phyloP scores from a whole-genome alignment of 2,888 invertebrate genomes.

The Heliothis peltigera region DNA sequence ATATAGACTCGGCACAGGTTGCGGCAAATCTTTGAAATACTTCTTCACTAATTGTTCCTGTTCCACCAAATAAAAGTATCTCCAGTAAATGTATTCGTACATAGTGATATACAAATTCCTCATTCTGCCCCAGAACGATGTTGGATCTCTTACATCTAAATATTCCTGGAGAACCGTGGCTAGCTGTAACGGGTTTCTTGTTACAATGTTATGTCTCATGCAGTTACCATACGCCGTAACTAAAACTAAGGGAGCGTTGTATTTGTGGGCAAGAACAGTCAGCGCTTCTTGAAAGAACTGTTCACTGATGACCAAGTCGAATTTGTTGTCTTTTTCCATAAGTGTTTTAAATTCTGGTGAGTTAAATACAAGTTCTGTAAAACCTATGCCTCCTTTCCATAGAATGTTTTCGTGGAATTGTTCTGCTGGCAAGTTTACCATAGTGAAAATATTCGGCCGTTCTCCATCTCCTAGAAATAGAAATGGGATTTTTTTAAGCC shows the following conservation, averaged over 20 bases:
- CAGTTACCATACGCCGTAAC: constrained; percentile 84
- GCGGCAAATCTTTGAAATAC: constrained; percentile 76
- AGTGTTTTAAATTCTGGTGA: constrained; percentile 76
- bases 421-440: constrained; percentile 79
- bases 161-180: constrained; percentile 81
- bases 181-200: constrained; percentile 81
- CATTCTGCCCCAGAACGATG: constrained; percentile 87
- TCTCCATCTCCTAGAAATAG: constrained; percentile 73
- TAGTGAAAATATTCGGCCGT: constrained; percentile 83
- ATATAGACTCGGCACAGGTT: constrained; percentile 79
- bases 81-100: constrained; percentile 83
- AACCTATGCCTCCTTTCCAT: constrained; percentile 78
- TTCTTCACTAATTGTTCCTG: constrained; percentile 79
- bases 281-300: constrained; percentile 86
- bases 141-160: constrained; percentile 80
- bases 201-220: constrained; percentile 80
- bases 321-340: constrained; percentile 75
- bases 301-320: constrained; percentile 86
- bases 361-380: constrained; percentile 78
- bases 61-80: constrained; percentile 77
- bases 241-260: constrained; percentile 80
- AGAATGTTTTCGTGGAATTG: constrained; percentile 77
- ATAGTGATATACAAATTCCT: constrained; percentile 83
- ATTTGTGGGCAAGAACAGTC: constrained; percentile 83
- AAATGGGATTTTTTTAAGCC: not conserved